These are phyloP conservation scores for Atherinomorus stipes DNA, from an alignment of 2,113 vertebrate genomes.

Conservation along the genomic window DNA sequence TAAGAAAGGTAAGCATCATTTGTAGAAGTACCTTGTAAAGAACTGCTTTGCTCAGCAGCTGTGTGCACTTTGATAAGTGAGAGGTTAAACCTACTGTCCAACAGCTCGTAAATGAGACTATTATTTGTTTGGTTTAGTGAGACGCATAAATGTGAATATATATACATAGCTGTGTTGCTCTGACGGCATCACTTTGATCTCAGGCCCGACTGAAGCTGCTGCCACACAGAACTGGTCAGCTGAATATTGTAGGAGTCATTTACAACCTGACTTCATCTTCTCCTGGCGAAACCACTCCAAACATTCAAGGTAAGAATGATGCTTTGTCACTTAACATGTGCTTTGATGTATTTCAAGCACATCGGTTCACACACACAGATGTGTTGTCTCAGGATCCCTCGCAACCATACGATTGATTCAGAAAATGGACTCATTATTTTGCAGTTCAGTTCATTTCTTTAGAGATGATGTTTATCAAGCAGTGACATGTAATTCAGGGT, in stretches of 20 bases:
- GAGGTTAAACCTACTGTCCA: too few relatives aligned
- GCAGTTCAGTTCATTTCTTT: not conserved
- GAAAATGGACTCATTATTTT: not conserved
- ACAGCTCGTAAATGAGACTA: too few relatives aligned
- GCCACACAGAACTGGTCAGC: constrained; percentile 93
- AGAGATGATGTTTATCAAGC: too few relatives aligned
- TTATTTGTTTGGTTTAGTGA: too few relatives aligned
- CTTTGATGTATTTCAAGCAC: too few relatives aligned
- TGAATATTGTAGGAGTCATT: constrained; percentile 93
- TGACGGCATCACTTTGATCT: constrained; percentile 15
- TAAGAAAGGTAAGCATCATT: too few relatives aligned
- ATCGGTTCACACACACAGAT: too few relatives aligned
- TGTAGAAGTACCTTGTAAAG: too few relatives aligned
- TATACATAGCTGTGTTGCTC: not conserved
- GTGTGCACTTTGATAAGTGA: too few relatives aligned
- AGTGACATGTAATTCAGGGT: not conserved
- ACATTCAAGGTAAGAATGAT: constrained; percentile 80
- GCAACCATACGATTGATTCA: not conserved
- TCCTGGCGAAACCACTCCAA: constrained; percentile 83
- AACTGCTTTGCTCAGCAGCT: too few relatives aligned
- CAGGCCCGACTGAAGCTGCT: constrained; percentile 96
- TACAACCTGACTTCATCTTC: constrained; percentile 91
- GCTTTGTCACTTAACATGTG: too few relatives aligned
- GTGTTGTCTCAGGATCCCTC: not conserved
- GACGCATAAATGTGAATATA: too few relatives aligned